These are phyloP conservation scores for Oreohelix idahoensis DNA, from an alignment of 1,140 invertebrate genomes.

Conservation along the genomic window DNA sequence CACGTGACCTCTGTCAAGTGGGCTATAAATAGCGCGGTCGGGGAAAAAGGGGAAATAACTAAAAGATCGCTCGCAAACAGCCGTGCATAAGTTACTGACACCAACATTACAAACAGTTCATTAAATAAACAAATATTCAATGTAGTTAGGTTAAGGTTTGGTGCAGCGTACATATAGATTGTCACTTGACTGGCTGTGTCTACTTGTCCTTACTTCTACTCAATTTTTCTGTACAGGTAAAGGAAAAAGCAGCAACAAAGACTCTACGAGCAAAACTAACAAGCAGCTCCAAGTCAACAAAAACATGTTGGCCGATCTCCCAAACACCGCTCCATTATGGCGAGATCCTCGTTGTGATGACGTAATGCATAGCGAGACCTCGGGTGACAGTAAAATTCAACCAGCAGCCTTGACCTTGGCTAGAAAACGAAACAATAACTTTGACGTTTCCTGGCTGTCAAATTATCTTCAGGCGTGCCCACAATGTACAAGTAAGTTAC, in stretches of 20 bases:
- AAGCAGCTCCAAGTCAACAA: neutral
- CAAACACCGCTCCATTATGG: neutral
- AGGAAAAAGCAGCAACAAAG: neutral
- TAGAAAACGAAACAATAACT: neutral
- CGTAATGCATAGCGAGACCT: neutral
- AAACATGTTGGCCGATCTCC: neutral
- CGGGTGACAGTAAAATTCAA: neutral
- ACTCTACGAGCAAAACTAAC: neutral
- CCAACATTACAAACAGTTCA: no score
- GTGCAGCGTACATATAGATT: no score
- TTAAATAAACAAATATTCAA: no score
- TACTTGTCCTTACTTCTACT: no score
- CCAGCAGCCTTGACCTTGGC: neutral
- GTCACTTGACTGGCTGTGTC: no score
- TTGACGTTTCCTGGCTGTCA: neutral
- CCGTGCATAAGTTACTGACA: no score
- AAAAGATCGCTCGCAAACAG: no score
- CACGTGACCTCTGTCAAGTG: no score
- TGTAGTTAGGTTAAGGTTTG: no score
- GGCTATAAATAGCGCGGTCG: no score
- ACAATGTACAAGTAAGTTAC: neutral
- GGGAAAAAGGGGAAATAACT: no score
- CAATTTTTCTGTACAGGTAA: neutral
- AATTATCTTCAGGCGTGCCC: neutral
- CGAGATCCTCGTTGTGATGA: neutral